These are phyloP conservation scores for Drosophila pseudoobscura DNA, from an alignment of 1,140 invertebrate genomes.

Conservation along the genomic window DNA sequence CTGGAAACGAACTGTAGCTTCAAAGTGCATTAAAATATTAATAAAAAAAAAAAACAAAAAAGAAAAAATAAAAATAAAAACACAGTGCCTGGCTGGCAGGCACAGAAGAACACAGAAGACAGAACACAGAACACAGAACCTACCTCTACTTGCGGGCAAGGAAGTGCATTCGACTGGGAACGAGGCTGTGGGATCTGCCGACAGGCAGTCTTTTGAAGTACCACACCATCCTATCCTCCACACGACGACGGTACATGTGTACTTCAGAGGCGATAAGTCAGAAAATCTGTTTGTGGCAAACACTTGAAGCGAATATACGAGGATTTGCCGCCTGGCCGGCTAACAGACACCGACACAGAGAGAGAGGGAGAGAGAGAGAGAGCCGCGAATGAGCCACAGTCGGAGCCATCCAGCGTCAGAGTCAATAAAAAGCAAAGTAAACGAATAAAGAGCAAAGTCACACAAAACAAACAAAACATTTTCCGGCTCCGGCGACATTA, in stretches of 20 bases:
- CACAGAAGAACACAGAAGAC: no score
- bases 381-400: conserved; percentile 13
- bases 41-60: no score
- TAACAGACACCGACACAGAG: no score
- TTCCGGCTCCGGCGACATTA: conserved; percentile 82
- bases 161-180: no score
- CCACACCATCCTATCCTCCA: conserved; percentile 7
- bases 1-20: background rate
- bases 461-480: conserved; percentile 82
- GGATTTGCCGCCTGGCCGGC: conserved; percentile 36
- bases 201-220: background rate
- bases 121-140: no score
- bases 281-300: conserved; percentile 62
- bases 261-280: conserved; percentile 26
- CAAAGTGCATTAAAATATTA: background rate
- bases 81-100: no score
- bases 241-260: conserved; percentile 30
- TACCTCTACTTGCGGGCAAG: no score
- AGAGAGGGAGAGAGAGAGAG: no score
- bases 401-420: conserved; percentile 1
- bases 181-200: no score
- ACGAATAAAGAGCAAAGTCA: conserved; percentile 67
- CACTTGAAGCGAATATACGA: conserved; percentile 33
- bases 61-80: no score
- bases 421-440: conserved; percentile 60